phyloP scores from a whole-genome alignment of 2,888 invertebrate genomes.

The Clanis bilineata region DNA sequence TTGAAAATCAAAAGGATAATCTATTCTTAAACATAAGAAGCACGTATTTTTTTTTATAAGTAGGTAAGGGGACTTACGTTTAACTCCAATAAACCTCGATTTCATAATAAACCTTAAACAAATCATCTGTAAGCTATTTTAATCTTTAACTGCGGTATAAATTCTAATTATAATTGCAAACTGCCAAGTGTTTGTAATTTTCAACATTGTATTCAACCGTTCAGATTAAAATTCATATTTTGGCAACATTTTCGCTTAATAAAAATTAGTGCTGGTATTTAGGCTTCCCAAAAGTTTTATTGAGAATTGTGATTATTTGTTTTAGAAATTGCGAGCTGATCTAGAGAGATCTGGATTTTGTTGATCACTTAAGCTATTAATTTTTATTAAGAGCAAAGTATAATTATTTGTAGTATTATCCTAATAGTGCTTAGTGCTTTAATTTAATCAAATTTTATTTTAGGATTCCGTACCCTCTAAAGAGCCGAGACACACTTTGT shows the following conservation, averaged over 20 bases:
- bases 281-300: not conserved
- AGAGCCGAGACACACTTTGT: no score
- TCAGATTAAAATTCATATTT: slow-evolving; percentile 14
- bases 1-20: no score
- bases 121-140: not conserved
- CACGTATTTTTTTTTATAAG: no score
- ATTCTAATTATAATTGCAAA: slow-evolving; percentile 15
- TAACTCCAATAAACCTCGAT: not conserved
- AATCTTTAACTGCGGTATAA: slow-evolving; percentile 1
- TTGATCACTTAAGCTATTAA: no score
- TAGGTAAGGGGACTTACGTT: no score
- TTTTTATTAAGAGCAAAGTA: no score
- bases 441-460: no score
- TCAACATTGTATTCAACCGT: not conserved
- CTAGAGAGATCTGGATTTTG: no score
- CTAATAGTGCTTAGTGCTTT: no score
- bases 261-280: not conserved
- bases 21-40: no score
- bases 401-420: no score
- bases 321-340: not conserved
- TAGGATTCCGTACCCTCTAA: no score
- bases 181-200: slow-evolving; percentile 7
- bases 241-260: not conserved
- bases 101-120: not conserved
- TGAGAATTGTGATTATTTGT: not conserved